These are phyloP conservation scores for Eriocheir sinensis DNA, from an alignment of 1,140 invertebrate species.

Conservation along the genomic window DNA sequence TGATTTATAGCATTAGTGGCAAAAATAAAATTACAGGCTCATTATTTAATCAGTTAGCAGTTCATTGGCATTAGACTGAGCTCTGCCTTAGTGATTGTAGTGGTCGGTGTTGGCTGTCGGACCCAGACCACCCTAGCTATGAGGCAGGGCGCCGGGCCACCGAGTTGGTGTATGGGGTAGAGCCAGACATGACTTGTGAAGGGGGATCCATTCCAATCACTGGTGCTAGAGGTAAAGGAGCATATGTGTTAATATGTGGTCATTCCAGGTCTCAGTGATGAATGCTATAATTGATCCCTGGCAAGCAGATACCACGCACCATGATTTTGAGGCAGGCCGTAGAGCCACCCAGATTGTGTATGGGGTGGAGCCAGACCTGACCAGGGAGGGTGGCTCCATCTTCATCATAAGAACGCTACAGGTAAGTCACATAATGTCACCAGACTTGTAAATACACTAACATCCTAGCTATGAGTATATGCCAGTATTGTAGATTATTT, in stretches of 20 bases:
- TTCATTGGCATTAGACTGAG: too few species aligned
- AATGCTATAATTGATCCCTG: constrained; percentile 83
- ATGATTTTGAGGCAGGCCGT: constrained; percentile 94
- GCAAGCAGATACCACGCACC: constrained; percentile 95
- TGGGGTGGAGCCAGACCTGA: constrained; percentile 96
- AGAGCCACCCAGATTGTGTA: constrained; percentile 95
- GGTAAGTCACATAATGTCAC: constrained; percentile 80
- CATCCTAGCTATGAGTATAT: too few species aligned
- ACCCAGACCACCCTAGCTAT: constrained; percentile 96
- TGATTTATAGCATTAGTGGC: neutral
- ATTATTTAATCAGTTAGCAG: too few species aligned
- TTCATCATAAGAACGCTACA: constrained; percentile 94
- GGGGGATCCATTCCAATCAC: constrained; percentile 97
- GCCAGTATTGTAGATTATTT: too few species aligned
- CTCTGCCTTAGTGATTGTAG: constrained; percentile 92
- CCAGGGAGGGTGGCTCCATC: constrained; percentile 97
- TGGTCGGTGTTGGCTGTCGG: constrained; percentile 94
- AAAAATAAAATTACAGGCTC: too few species aligned
- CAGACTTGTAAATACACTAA: neutral
- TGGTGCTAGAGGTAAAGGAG: constrained; percentile 87
- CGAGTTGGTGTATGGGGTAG: constrained; percentile 93
- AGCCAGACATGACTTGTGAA: constrained; percentile 97
- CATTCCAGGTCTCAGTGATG: constrained; percentile 73
- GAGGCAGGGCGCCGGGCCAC: constrained; percentile 93
- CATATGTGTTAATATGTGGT: constrained; percentile 53